Evolutionary conservation across 1,140 invertebrate species (phyloP).

Genomic region (Globodera rostochiensis): DNA sequence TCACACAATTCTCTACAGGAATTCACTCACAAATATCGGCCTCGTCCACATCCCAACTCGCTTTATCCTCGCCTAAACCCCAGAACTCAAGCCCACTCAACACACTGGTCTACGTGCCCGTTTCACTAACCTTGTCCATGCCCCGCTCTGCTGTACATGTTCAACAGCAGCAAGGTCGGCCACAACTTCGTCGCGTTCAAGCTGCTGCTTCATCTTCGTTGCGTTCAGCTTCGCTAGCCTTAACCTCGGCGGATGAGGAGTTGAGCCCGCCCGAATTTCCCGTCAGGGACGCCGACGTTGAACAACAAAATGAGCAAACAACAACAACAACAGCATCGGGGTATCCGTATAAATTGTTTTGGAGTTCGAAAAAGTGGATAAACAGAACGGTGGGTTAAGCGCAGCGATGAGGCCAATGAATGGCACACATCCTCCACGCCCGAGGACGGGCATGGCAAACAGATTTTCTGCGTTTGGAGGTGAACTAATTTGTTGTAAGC

Average conservation of each 20-base stretch:
- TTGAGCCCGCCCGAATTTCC: neutral
- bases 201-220: neutral
- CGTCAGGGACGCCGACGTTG: neutral
- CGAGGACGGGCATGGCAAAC: neutral
- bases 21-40: neutral
- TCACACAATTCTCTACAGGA: too few relatives aligned
- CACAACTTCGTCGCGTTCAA: neutral
- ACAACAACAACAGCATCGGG: neutral
- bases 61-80: conserved; percentile 29
- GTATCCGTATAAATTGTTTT: neutral
- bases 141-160: neutral
- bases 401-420: neutral
- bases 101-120: conserved; percentile 7
- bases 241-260: neutral
- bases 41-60: neutral
- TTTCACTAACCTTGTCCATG: conserved; percentile 13
- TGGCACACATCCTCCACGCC: neutral
- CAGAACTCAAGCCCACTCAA: neutral
- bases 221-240: neutral
- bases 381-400: too few relatives aligned
- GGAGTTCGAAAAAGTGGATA: too few relatives aligned
- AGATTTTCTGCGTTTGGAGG: too few relatives aligned
- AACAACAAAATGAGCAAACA: neutral
- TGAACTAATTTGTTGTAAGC: too few relatives aligned
- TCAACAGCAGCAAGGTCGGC: neutral